These are phyloP conservation scores for Tigriopus japonicus DNA, from an alignment of 1,140 invertebrate species.

Conservation along the genomic window DNA sequence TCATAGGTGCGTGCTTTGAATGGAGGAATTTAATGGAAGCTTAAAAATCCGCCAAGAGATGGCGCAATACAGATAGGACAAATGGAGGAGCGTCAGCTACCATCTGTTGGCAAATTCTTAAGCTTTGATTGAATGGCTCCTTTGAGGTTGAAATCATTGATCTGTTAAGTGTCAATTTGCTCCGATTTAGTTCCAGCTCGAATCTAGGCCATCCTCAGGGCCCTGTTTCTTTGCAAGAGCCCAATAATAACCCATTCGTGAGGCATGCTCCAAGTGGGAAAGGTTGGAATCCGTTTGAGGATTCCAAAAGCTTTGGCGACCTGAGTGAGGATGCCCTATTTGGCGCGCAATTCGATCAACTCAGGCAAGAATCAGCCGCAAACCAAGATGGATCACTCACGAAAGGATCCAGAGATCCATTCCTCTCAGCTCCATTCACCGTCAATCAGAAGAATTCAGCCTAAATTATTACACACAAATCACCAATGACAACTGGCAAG, in stretches of 20 bases:
- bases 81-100: no score
- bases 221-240: neutral
- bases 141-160: no score
- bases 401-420: neutral
- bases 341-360: neutral
- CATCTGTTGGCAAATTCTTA: no score
- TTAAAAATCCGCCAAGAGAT: no score
- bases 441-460: neutral
- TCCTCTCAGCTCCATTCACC: neutral
- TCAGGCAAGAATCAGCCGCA: neutral
- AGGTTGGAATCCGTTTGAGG: slow-evolving; percentile 1
- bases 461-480: neutral
- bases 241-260: no score
- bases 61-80: neutral
- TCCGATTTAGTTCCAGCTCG: neutral
- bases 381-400: no score
- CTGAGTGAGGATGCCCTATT: neutral
- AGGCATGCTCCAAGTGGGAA: no score
- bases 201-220: neutral
- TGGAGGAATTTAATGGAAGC: no score
- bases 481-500: neutral
- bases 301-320: neutral
- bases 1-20: neutral
- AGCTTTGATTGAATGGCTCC: no score
- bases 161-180: no score